phyloP scores from a whole-genome alignment of 2,797 vertebrate genomes.

The Brachyalestes nurse region DNA sequence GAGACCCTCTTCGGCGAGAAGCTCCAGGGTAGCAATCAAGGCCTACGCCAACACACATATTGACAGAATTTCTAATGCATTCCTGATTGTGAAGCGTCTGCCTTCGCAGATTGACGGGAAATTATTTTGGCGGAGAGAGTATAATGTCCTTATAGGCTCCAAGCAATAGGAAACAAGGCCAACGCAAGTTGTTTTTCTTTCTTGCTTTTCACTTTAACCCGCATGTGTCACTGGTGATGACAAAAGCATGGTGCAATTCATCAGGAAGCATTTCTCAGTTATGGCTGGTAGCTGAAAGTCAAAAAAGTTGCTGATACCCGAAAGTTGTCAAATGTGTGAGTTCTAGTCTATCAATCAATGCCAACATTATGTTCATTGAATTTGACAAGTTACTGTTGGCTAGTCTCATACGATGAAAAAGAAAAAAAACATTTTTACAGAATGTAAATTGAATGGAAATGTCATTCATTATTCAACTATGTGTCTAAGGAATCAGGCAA shows the following conservation, averaged over 20 bases:
- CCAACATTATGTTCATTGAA: background rate
- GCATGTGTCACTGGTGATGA: background rate
- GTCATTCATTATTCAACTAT: background rate
- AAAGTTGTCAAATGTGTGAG: background rate
- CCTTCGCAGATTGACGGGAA: constrained; percentile 42
- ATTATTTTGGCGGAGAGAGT: constrained; percentile 44
- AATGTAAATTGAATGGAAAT: background rate
- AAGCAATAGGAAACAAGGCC: constrained; percentile 33
- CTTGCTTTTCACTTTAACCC: background rate
- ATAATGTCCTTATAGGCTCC: constrained; percentile 36
- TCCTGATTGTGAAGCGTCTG: constrained; percentile 42
- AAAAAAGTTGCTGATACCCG: too few relatives aligned
- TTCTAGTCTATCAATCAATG: background rate
- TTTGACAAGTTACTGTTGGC: background rate
- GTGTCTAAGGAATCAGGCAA: background rate
- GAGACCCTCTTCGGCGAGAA: constrained; percentile 44
- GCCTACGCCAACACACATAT: constrained; percentile 42
- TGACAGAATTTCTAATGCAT: constrained; percentile 53
- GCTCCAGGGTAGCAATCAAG: constrained; percentile 44
- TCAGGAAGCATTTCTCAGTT: background rate
- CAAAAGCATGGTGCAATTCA: background rate
- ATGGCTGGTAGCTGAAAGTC: background rate
- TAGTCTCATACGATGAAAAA: background rate
- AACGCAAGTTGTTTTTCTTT: constrained; percentile 41
- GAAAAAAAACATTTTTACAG: background rate